These are phyloP conservation scores for Dromius quadrimaculatus DNA, from an alignment of 2,888 invertebrate genomes.

Conservation along the genomic window DNA sequence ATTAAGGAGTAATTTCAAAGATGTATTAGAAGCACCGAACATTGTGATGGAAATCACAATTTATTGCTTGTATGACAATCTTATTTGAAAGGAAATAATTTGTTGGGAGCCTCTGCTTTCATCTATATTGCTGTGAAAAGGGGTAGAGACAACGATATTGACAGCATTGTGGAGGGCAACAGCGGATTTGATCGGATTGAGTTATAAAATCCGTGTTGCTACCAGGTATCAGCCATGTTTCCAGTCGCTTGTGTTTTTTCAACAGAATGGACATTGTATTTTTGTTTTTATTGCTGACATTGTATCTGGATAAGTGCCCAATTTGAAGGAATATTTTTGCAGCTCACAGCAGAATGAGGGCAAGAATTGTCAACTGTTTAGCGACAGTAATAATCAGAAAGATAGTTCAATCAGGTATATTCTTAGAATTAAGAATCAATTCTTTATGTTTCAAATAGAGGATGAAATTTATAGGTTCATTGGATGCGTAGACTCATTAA, in stretches of 20 bases:
- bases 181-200: neutral
- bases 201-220: slow-evolving; percentile 27
- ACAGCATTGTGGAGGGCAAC: neutral
- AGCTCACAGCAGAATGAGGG: neutral
- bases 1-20: too few species aligned
- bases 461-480: neutral
- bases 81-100: too few species aligned
- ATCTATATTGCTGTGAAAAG: too few species aligned
- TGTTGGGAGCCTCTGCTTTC: too few species aligned
- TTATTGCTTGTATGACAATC: too few species aligned
- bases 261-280: slow-evolving; percentile 6
- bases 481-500: too few species aligned
- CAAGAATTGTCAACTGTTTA: neutral
- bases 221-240: slow-evolving; percentile 8
- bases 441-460: neutral
- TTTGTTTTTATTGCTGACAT: slow-evolving; percentile 17
- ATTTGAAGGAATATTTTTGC: neutral
- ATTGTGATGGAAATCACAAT: too few species aligned
- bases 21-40: too few species aligned
- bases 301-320: slow-evolving; percentile 13
- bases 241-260: slow-evolving; percentile 12
- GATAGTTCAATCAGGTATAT: neutral
- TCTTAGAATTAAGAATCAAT: neutral
- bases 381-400: neutral
- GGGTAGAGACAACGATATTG: neutral